Percentiles rank a stretch among this genome's conserved stretches.
Evolutionary conservation across 2,888 invertebrate genomes (phyloP).

Genomic region (Actias luna): DNA sequence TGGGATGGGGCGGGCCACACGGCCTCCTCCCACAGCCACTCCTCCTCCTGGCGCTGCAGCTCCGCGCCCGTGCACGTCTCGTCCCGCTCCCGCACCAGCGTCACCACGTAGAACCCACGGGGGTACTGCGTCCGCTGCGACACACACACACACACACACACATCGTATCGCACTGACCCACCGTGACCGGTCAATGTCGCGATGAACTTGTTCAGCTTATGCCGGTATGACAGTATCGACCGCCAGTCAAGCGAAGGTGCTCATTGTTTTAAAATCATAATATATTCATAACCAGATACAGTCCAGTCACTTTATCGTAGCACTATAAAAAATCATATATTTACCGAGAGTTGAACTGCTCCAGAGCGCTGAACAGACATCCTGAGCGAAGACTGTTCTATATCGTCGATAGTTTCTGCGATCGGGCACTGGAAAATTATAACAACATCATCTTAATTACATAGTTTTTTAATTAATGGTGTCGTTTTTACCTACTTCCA

Average conservation of each 20-base stretch:
- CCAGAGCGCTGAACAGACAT: conserved; percentile 67
- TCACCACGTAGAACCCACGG: conserved; percentile 60
- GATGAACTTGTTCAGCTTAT: no score
- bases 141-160: not conserved
- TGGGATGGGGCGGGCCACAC: conserved; percentile 21
- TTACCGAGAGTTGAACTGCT: conserved; percentile 61
- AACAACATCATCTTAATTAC: no score
- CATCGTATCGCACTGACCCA: no score
- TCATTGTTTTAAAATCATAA: no score
- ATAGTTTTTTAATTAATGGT: no score
- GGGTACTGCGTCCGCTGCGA: conserved; percentile 55
- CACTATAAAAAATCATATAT: no score
- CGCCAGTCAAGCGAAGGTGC: no score
- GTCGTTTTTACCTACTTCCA: no score
- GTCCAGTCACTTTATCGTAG: no score
- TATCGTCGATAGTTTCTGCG: conserved; percentile 46
- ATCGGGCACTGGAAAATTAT: conserved; percentile 70
- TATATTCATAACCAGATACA: no score
- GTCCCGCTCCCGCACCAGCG: conserved; percentile 45
- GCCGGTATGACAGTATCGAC: no score
- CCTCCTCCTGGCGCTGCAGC: conserved; percentile 26
- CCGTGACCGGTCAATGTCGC: no score
- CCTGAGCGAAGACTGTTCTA: conserved; percentile 38
- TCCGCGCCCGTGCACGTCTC: conserved; percentile 44
- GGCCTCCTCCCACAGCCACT: conserved; percentile 61